Evolutionary conservation across 2,888 invertebrate genomes (phyloP), one percentile per base, ranked within the genome.

Genomic region (Carabus problematicus): DNA sequence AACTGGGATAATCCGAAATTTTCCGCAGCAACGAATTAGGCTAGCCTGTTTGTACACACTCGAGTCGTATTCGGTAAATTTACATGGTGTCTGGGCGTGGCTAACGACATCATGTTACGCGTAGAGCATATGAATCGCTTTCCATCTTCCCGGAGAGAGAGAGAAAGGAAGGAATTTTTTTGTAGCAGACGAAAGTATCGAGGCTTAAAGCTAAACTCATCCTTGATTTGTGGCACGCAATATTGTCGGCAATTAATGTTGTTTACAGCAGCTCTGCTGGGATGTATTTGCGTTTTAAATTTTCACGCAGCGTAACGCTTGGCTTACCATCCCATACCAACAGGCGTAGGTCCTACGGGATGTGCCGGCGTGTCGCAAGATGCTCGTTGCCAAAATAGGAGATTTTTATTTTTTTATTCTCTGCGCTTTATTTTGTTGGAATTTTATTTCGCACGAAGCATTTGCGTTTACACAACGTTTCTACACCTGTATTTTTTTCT

Each of bases 241-340:
- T 74, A 73, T 72, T 63, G 58, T 58, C 70, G 72, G 74, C 75
- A 77, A 77, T 77, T 77, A 77, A 77, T 75, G 74, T 76, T 76
- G 76, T 77, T 77, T 76, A 76, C 75, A 75, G 73, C 73, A 72
- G 69, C 62, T 70, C 72, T 40, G n/a, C 41, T 45, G 58, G 58
- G 59, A 66, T 58, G 71, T 74, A 75, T 76, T 75, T 74, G 74
- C 75, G 74, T 75, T 75, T 75, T 72, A 75, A 75, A 75, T 73
- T 73, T 71, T 71, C 66, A 59, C 64, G 56, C 63, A 64, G 70
- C 69, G 68, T 70, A 69, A 66, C 64, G 71, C 71, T 66, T 71
- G 70, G 63, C 70, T 69, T 71, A 70, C 70, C 72, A 69, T 72
- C 71, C 71, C 71, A 71, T 72, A 49, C 45, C 55, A 14, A 45